phyloP scores from a whole-genome alignment of 2,113 vertebrate genomes.

The Tapirus terrestris region DNA sequence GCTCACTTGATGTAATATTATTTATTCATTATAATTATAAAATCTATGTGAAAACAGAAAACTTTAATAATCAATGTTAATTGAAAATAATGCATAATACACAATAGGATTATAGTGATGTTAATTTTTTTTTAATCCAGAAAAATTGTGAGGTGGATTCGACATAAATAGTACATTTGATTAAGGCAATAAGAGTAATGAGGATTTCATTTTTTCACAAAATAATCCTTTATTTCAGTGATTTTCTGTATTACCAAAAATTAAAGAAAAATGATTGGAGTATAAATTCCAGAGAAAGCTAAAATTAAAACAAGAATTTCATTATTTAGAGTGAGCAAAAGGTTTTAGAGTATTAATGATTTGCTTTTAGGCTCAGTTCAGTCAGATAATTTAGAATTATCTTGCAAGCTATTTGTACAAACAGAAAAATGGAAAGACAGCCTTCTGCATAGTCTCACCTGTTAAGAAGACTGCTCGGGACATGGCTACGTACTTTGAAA shows the following conservation, averaged over 20 bases:
- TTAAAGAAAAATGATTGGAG: neutral
- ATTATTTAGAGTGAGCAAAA: neutral
- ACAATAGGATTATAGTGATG: neutral
- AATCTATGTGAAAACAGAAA: constrained; percentile 27
- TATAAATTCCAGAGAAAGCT: constrained; percentile 5
- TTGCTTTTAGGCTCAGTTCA: neutral
- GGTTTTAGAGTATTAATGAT: neutral
- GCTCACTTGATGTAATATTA: neutral
- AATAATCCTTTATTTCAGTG: neutral
- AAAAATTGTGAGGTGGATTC: neutral
- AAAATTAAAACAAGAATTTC: neutral
- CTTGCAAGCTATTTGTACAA: neutral
- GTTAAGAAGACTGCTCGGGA: neutral
- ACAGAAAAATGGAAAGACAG: neutral
- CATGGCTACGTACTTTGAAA: neutral
- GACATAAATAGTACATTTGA: neutral
- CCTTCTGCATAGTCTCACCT: neutral
- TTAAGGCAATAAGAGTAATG: neutral
- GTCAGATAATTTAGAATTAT: neutral
- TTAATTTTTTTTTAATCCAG: neutral
- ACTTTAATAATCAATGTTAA: neutral
- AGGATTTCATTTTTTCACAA: neutral
- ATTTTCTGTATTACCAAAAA: neutral
- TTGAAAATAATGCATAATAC: neutral
- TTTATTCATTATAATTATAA: constrained; percentile 1